Percentiles rank a stretch among this genome's conserved stretches.
Evolutionary conservation across 1,140 invertebrate genomes (phyloP).

Genomic region (Limonius californicus): DNA sequence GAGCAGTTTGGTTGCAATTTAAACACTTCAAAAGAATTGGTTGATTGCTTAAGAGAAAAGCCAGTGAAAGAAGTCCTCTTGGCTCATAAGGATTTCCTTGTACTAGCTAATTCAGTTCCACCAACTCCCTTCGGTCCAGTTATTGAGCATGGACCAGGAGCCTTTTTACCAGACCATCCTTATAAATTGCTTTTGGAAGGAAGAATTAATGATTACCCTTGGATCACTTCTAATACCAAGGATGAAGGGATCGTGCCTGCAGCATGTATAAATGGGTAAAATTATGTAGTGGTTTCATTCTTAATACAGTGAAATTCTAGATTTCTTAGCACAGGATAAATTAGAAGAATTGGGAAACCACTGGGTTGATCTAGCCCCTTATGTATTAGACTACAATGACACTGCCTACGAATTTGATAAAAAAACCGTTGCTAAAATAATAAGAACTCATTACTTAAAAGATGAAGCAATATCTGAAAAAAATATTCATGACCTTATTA

Average conservation of each 20-base stretch:
- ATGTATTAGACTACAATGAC: not conserved
- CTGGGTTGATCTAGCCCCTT: not conserved
- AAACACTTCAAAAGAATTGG: constrained; percentile 33
- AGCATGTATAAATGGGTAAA: no score
- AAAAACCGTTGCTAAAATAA: not conserved
- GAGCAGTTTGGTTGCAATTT: no score
- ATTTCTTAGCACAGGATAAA: not conserved
- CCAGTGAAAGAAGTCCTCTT: not conserved
- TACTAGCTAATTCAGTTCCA: constrained; percentile 44
- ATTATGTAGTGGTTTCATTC: no score
- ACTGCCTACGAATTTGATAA: not conserved
- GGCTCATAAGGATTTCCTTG: not conserved
- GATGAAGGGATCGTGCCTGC: constrained; percentile 12
- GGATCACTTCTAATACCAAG: constrained; percentile 13
- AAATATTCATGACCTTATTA: not conserved
- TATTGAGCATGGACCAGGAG: constrained; percentile 46
- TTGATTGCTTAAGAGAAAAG: not conserved
- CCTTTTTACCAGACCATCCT: constrained; percentile 57
- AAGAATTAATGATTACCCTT: constrained; percentile 15
- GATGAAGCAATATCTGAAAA: not conserved
- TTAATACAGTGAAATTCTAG: not conserved
- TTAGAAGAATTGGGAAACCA: not conserved
- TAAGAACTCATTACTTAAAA: not conserved
- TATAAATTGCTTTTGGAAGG: constrained; percentile 52
- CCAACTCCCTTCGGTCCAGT: constrained; percentile 57